Evolutionary conservation across 2,888 invertebrate species (phyloP).

Genomic region (Epiblema foenella): DNA sequence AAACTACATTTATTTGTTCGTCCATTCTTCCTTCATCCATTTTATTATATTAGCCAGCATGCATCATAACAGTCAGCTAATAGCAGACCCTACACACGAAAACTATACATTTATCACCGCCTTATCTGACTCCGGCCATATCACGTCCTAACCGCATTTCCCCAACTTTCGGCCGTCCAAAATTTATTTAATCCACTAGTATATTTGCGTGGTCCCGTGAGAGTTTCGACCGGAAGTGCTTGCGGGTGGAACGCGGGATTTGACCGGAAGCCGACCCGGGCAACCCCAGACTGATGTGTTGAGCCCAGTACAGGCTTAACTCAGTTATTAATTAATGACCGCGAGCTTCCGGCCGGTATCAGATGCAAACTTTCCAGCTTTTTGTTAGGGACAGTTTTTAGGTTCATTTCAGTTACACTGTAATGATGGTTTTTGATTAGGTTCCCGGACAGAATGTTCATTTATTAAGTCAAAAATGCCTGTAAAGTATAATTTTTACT

Average conservation of each 20-base stretch:
- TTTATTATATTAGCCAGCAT: neutral
- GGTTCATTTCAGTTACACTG: constrained; percentile 25
- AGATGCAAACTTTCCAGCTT: constrained; percentile 41
- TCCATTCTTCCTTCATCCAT: neutral
- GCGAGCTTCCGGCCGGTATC: constrained; percentile 37
- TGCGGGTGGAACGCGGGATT: constrained; percentile 42
- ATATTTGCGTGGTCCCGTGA: constrained; percentile 40
- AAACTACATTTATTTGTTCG: neutral
- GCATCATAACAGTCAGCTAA: neutral
- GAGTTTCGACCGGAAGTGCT: constrained; percentile 44
- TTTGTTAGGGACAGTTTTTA: constrained; percentile 33
- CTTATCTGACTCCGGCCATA: constrained; percentile 14
- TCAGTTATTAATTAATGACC: constrained; percentile 44
- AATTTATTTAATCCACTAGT: constrained; percentile 40
- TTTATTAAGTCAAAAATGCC: too few relatives aligned
- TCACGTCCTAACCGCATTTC: constrained; percentile 4
- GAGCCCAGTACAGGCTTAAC: constrained; percentile 41
- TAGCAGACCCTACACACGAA: neutral
- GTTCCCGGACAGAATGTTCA: neutral
- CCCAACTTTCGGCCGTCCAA: constrained; percentile 35
- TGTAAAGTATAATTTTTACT: too few relatives aligned
- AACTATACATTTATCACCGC: neutral
- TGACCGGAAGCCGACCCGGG: constrained; percentile 43
- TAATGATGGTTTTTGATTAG: constrained; percentile 24
- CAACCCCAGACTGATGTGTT: constrained; percentile 43